Evolutionary conservation across 2,888 invertebrate species (phyloP).

Genomic region (Melanotus villosus): DNA sequence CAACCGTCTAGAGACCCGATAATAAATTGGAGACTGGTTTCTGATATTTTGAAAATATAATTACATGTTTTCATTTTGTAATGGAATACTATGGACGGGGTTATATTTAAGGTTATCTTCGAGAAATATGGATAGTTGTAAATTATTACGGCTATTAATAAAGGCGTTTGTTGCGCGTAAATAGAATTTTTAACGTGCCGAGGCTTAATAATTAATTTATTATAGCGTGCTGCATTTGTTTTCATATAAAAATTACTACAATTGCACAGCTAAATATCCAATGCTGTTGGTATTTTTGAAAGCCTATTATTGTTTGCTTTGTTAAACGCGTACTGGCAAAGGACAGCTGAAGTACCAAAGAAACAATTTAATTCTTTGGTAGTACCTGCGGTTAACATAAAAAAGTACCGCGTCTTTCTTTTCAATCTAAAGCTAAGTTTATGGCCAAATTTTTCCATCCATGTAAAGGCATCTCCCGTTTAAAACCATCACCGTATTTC

Average conservation of each 20-base stretch:
- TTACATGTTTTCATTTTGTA: conserved; percentile 67
- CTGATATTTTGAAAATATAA: conserved; percentile 68
- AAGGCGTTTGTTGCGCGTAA: conserved; percentile 35
- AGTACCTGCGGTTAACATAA: too few species aligned
- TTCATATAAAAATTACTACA: background rate
- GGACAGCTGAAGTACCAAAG: too few species aligned
- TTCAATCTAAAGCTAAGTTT: too few species aligned
- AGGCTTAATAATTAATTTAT: conserved; percentile 37
- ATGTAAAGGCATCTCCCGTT: too few species aligned
- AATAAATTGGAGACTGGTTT: conserved; percentile 71
- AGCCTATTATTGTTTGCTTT: too few species aligned
- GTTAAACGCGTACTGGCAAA: too few species aligned
- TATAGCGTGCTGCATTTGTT: background rate
- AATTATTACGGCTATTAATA: conserved; percentile 42
- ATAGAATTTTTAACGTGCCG: conserved; percentile 34
- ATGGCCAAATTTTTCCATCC: too few species aligned
- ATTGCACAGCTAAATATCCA: too few species aligned
- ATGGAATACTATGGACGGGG: conserved; percentile 63
- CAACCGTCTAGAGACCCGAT: conserved; percentile 67
- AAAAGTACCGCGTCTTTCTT: too few species aligned
- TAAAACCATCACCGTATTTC: conserved; percentile 41
- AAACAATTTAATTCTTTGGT: too few species aligned
- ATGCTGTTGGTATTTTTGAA: too few species aligned
- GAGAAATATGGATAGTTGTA: conserved; percentile 43
- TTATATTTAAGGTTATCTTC: conserved; percentile 50